A percentile compares a stretch with the other conserved stretches of the same genome.
Evolutionary conservation across 2,797 vertebrate species (phyloP).

Genomic region (Artibeus jamaicensis): DNA sequence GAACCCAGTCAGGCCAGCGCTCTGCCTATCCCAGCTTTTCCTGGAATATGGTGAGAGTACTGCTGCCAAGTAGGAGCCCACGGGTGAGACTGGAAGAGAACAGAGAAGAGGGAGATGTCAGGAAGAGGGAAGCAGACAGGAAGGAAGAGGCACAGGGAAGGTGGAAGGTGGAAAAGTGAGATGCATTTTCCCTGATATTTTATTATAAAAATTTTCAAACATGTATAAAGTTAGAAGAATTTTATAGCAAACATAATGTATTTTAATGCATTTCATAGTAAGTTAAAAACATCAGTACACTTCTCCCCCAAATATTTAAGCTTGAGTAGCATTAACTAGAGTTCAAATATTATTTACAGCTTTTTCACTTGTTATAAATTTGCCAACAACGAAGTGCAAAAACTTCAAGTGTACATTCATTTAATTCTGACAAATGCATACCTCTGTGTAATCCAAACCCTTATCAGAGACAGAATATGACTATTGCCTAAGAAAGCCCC

Average conservation of each 20-base stretch:
- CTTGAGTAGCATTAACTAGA: neutral
- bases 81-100: neutral
- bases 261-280: neutral
- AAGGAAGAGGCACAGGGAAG: neutral
- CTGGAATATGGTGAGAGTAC: neutral
- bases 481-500: neutral
- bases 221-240: neutral
- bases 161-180: neutral
- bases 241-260: neutral
- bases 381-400: neutral
- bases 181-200: neutral
- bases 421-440: neutral
- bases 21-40: neutral
- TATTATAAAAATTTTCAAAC: neutral
- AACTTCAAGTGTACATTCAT: neutral
- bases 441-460: neutral
- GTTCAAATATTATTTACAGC: neutral
- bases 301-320: neutral
- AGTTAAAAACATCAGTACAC: neutral
- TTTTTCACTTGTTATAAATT: neutral
- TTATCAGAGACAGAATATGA: neutral
- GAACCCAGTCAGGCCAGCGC: neutral
- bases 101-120: neutral
- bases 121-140: neutral
- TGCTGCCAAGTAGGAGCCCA: neutral